These are phyloP conservation scores for Priocnemis perturbator DNA, from an alignment of 2,888 invertebrate genomes.

Conservation along the genomic window DNA sequence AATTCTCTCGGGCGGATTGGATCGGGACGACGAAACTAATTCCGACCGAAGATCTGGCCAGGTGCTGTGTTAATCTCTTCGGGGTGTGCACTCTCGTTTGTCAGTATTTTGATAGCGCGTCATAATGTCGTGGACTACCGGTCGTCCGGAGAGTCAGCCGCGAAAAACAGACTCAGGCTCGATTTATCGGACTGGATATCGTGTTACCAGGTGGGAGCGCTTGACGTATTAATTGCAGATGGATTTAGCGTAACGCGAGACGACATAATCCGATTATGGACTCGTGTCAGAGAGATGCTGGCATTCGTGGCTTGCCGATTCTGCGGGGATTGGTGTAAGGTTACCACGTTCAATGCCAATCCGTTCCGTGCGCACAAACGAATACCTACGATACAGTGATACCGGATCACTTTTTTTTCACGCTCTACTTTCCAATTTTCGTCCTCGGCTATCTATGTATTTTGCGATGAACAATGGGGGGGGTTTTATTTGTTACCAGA, in stretches of 20 bases:
- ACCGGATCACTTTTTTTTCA: too few relatives aligned
- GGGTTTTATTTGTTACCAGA: too few relatives aligned
- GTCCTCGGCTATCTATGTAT: too few relatives aligned
- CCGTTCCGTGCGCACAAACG: too few relatives aligned
- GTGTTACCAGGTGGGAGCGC: slow-evolving; percentile 50
- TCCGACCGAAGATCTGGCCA: too few relatives aligned
- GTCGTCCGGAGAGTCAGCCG: slow-evolving; percentile 17
- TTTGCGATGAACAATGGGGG: too few relatives aligned
- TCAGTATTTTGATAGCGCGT: slow-evolving; percentile 46
- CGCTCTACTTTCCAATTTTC: too few relatives aligned
- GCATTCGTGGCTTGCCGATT: slow-evolving; percentile 41
- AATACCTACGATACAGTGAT: too few relatives aligned
- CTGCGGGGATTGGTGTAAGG: slow-evolving; percentile 42
- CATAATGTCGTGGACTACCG: slow-evolving; percentile 38
- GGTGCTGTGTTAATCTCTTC: too few relatives aligned
- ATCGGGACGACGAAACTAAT: too few relatives aligned
- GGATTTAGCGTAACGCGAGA: slow-evolving; percentile 67
- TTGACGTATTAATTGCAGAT: slow-evolving; percentile 66
- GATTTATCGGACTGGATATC: slow-evolving; percentile 54
- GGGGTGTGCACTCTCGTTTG: too few relatives aligned
- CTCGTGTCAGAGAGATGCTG: slow-evolving; percentile 46
- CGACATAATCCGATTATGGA: slow-evolving; percentile 68
- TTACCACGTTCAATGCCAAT: slow-evolving; percentile 23
- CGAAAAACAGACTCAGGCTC: slow-evolving; percentile 36
- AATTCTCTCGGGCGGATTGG: too few relatives aligned